These are phyloP conservation scores for Hydrotaea diabolus DNA, from an alignment of 2,888 invertebrate species.

Conservation along the genomic window DNA sequence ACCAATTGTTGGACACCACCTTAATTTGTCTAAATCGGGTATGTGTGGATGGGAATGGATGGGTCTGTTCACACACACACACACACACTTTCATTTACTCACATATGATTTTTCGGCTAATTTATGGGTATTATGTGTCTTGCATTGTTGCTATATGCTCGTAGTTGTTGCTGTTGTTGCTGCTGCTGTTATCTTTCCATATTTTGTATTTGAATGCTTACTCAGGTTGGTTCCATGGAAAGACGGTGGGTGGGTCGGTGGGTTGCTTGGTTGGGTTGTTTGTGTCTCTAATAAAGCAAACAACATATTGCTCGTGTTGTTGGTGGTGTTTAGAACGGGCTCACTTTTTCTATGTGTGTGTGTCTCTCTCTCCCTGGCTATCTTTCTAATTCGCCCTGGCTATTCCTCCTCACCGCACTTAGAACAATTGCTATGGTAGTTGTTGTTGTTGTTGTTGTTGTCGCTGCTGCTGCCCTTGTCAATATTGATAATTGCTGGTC, in stretches of 20 bases:
- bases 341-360: not conserved
- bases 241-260: no score
- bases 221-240: no score
- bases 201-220: not conserved
- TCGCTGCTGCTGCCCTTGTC: no score
- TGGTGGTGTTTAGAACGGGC: conserved; percentile 23
- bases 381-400: conserved; percentile 24
- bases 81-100: not conserved
- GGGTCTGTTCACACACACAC: not conserved
- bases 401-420: conserved; percentile 14
- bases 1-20: conserved; percentile 2
- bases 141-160: not conserved
- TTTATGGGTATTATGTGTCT: conserved; percentile 21
- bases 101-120: conserved; percentile 17
- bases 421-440: conserved; percentile 9
- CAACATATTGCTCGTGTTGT: conserved; percentile 38
- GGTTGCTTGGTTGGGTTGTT: not conserved
- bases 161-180: not conserved
- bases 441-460: not conserved
- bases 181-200: conserved; percentile 21
- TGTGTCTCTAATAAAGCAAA: not conserved
- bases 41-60: not conserved
- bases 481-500: conserved; percentile 49
- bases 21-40: not conserved
- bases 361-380: not conserved